Evolutionary conservation across 2,797 vertebrate species (phyloP), one percentile per base, ranked within the genome.

Genomic region (Microctenopoma lineatum): DNA sequence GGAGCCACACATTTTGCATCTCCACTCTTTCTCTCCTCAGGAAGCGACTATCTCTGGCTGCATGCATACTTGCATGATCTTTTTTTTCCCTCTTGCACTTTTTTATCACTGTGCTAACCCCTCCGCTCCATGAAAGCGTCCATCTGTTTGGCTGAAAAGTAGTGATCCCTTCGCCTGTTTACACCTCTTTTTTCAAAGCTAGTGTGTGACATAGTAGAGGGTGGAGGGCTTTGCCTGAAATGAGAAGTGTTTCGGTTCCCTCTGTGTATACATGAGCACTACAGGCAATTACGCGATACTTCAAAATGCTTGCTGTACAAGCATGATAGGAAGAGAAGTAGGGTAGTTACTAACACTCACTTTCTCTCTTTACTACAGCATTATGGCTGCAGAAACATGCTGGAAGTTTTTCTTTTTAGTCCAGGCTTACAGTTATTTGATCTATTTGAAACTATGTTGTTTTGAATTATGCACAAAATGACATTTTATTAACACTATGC

Each of bases 1-100:
- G 52, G 64, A n/a, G 39, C 75, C 45, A 74, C 75, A 75, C 16
- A 85, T 86, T 68, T 34, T 54, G 62, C 5, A 5, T 61, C 59
- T 66, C 15, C 21, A 0, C 41, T 13, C 41, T 45, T 2, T 21
- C 21, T 57, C 66, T 45, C 79, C 88, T 91, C 92, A 79, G 94
- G 93, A 94, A 94, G 84, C 90, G 57, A 87, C 78, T 91, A 86
- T 90, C 90, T 88, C 58, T 0, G 34, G 62, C 86, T 78, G 84
- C 90, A 89, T 87, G 88, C 84, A 81, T 90, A 21, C 60, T 69
- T 44, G 66, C 65, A 66, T 70, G 58, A 26, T 53, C 14, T 36
- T 82, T 84, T 66, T 59, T 87, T 85, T 21, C 21, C 79, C 88
- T 88, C 86, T 89, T 90, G 89, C 76, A 44, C 70, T 79, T 60